Base-by-base conservation (phyloP, 2,888 invertebrate genomes). In the Nomada fabriciana region DNA sequence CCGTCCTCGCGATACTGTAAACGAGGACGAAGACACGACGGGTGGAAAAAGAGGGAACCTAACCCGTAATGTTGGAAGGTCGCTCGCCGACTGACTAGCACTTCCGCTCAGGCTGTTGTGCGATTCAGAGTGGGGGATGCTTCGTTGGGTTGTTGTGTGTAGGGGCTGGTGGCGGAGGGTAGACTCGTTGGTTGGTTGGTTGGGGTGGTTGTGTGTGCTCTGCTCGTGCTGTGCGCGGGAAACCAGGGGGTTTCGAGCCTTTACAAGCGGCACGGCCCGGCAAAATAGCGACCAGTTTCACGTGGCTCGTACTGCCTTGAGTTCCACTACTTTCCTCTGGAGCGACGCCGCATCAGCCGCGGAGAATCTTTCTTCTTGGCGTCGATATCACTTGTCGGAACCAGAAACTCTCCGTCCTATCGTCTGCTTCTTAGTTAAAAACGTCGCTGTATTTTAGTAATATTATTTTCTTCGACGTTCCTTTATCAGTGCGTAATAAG, bases 31-130 rank as follows among this genome's bases (percentile, higher is more conserved):
- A 87, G 87, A 88, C 85, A 87, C 90, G 89, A 89, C 90, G 91
- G 89, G 89, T 90, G 90, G 90, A 88, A 91, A 89, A 89, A 88
- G 88, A 91, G 91, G 92, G 91, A 92, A 91, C 91, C 91, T 92
- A 93, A 93, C 93, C 93, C 93, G 93, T 93, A 90, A 93, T 92
- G 93, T 93, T 93, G 93, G 92, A 94, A 94, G 94, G 94, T 94
- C 94, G 94, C 94, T 94, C 93, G 93, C 93, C 94, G 93, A 94
- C 94, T 94, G 94, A 94, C 93, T 94, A 93, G 91, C 88, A 94
- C 93, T 94, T 94, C 94, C 94, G 94, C 90, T 93, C 91, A 91
- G 90, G 93, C 93, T 94, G 93, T 94, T 94, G 94, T 94, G 94
- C 93, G 93, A 93, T 93, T 94, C 91, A 92, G 93, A 91, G 92